Percentiles rank a stretch among this genome's conserved stretches.
These are phyloP conservation scores for Eupeodes corollae DNA, from an alignment of 1,140 invertebrate species.

Conservation along the genomic window DNA sequence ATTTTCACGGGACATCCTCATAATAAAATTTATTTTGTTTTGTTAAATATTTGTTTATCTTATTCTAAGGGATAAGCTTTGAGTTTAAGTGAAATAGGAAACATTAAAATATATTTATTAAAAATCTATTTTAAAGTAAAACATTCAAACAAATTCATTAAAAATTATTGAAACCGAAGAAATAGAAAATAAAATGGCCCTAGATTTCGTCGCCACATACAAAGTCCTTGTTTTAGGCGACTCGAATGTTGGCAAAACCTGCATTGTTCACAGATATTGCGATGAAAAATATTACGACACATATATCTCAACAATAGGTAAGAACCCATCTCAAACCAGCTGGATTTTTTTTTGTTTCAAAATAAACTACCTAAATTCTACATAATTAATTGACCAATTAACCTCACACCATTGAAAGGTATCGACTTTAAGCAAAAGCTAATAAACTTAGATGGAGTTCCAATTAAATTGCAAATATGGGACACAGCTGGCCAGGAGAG, in stretches of 20 bases:
- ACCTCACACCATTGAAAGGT: constrained; percentile 42
- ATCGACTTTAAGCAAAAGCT: constrained; percentile 89
- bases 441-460: constrained; percentile 71
- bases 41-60: too few species aligned
- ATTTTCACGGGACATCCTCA: too few species aligned
- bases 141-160: too few species aligned
- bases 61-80: too few species aligned
- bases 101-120: too few species aligned
- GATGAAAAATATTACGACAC: constrained; percentile 83
- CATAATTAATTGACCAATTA: not conserved
- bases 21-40: too few species aligned
- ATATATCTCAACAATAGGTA: constrained; percentile 85
- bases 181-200: constrained; percentile 49
- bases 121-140: too few species aligned
- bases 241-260: constrained; percentile 86
- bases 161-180: too few species aligned
- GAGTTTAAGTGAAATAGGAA: too few species aligned
- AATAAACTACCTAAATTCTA: not conserved
- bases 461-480: constrained; percentile 83
- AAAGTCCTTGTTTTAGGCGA: constrained; percentile 80
- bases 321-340: constrained; percentile 30
- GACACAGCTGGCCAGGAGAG: constrained; percentile 49
- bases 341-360: not conserved
- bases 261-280: constrained; percentile 81
- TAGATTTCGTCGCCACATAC: constrained; percentile 72